Base-by-base conservation (phyloP, 2,113 vertebrate species). In the Odontophorus gujanensis region DNA sequence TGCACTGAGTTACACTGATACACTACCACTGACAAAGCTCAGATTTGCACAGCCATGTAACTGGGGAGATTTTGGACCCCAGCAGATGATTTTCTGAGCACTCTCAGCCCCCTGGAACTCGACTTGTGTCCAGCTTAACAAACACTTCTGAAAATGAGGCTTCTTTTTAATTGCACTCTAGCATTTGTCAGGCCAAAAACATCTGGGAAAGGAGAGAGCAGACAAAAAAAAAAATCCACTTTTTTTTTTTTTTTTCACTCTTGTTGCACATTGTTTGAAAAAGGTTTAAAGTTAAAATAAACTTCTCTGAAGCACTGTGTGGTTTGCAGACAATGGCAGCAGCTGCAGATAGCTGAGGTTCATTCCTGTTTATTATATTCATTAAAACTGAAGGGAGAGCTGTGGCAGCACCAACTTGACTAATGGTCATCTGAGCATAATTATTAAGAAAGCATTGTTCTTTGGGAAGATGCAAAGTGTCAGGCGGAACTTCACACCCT, bases 201-300 rank as follows among this genome's bases (percentile, higher is more conserved):
- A 92, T 91, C 87, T 89, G 90, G 45, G 90, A 94, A 91, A 75
- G 36, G 43, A 19, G 0, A 82, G 73, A 83, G 65, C 65, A 81
- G 68, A 91, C 79, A 85, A 87, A 93, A 92, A 94, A 92, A 94
- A 50, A 25, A 62, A 81, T 4, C 18, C 50, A 62, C 57, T 63
- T 26, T 79, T 80, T 63, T 85, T n/a, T 67, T 86, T 71, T 69
- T 40, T 16, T 38, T 26, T 12, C 32, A 63, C 38, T 83, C 89
- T 85, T 59, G 73, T 34, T n/a, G 45, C 20, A 57, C 87, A 91
- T 95, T 96, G 89, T 95, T 95, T 96, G 76, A 89, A 92, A 95
- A 92, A 94, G 82, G 45, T 91, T 95, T 95, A 92, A 94, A 89
- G 82, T 87, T 96, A 95, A 95, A 95, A 91, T 95, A 97, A 97